Evolutionary conservation across 2,888 invertebrate species (phyloP), one percentile per base, ranked within the genome.

Genomic region (Drosophila trichaetosa): DNA sequence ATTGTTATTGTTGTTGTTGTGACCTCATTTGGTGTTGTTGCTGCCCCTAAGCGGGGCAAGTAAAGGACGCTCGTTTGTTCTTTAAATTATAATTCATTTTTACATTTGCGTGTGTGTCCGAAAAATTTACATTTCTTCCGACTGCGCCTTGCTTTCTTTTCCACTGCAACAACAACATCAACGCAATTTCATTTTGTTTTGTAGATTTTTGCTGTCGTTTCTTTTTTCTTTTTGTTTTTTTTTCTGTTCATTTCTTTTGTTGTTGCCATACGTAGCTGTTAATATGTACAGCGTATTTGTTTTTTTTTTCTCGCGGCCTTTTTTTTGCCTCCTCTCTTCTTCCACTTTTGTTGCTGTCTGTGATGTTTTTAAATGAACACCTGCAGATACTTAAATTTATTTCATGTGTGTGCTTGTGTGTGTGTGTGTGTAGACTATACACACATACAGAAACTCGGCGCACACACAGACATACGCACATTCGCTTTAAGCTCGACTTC

Each of bases 321-420:
- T 88, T 84, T 77, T 54, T 75, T 71, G 49, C 59, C 66, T 62
- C 73, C 64, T 62, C 56, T 77, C 79, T 72, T 76, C 76, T 78
- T 76, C 76, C 62, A 72, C 72, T 75, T 69, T 80, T 79, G 76
- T 56, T 79, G 79, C 75, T 84, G 81, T 80, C 80, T 89, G 87
- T 83, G 89, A 86, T 91, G 91, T 91, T 87, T 87, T 87, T 91
- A 91, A 91, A 82, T 92, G 93, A 92, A 92, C 92, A 92, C 92
- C 92, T 92, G 92, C 92, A 92, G 92, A 92, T 92, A 92, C 92
- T 92, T 92, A 92, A 92, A 92, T 92, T 92, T 91, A 91, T 92
- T 92, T 92, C 89, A 90, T 82, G 78, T 69, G 66, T 59, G 52
- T 42, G 31, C 54, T 16, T 52, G 24, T 58, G 34, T 52, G n/a